Conservation (phyloP, 2,797 vertebrate species). For the Lophius americanus region DNA sequence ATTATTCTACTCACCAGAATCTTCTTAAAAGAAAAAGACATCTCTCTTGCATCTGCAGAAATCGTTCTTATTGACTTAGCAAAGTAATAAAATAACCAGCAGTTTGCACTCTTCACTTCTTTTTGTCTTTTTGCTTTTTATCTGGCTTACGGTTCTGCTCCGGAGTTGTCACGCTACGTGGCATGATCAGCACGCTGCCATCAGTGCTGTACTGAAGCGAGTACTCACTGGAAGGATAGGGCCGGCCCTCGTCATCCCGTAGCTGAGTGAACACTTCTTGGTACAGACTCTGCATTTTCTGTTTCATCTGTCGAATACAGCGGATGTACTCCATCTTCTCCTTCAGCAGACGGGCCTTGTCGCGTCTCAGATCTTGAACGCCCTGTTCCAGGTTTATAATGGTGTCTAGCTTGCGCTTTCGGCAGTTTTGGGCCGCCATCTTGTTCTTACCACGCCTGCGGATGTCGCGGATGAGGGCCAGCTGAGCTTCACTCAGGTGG, state of each 20-base stretch:
- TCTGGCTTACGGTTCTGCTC: constrained; percentile 90
- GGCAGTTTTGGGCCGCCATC: constrained; percentile 99
- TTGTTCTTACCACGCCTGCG: constrained; percentile 97
- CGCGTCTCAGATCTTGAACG: constrained; percentile 91
- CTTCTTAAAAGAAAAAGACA: constrained; percentile 82
- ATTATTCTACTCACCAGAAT: constrained; percentile 80
- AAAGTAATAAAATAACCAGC: constrained; percentile 77
- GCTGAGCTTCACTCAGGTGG: constrained; percentile 94
- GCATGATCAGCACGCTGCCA: constrained; percentile 91
- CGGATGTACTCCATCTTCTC: constrained; percentile 96
- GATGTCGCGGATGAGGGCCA: constrained; percentile 96
- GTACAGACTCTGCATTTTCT: constrained; percentile 96
- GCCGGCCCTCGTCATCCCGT: constrained; percentile 93
- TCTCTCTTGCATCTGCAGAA: constrained; percentile 80
- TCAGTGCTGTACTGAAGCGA: constrained; percentile 93
- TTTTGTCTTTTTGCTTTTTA: constrained; percentile 95
- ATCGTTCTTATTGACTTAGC: constrained; percentile 76
- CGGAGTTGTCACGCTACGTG: constrained; percentile 80
- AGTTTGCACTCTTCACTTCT: constrained; percentile 88
- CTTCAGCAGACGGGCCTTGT: constrained; percentile 92
- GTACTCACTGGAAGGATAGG: constrained; percentile 92
- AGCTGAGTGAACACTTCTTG: constrained; percentile 95
- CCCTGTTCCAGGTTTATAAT: constrained; percentile 97
- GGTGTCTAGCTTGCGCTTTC: constrained; percentile 97
- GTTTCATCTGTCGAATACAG: constrained; percentile 96